Conservation (phyloP, 2,113 vertebrate genomes). For the Morone saxatilis region DNA sequence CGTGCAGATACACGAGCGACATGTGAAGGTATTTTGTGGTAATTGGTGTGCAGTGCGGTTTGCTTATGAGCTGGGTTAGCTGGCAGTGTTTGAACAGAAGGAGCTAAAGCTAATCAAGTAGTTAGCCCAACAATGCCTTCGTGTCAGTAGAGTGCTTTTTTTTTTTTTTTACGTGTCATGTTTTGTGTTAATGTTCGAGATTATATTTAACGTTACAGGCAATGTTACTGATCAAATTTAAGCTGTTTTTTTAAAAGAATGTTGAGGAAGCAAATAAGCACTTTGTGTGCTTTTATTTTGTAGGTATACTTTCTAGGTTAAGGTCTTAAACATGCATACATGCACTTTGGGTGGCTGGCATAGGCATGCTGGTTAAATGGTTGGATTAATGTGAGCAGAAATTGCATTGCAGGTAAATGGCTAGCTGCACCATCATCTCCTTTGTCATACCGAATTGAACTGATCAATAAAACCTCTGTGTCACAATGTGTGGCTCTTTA, state of each 20-base stretch:
- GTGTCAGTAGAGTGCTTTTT: constrained; percentile 2
- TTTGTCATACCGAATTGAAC: no score
- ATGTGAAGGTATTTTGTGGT: fast-evolving
- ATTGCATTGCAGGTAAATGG: no score
- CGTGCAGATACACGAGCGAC: not conserved
- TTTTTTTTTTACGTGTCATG: no score
- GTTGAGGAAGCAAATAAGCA: no score
- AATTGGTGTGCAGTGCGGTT: fast-evolving
- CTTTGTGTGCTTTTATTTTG: not conserved
- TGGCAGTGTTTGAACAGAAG: not conserved
- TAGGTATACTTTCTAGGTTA: no score
- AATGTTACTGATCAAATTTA: no score
- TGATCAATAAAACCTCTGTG: not conserved
- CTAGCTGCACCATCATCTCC: not conserved
- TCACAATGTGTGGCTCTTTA: not conserved
- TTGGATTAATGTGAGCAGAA: no score
- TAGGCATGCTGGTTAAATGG: no score
- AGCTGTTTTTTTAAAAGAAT: no score
- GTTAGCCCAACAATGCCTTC: not conserved
- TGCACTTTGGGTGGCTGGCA: no score
- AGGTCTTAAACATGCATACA: no score
- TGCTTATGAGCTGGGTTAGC: not conserved
- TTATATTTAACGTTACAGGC: no score
- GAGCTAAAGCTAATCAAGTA: constrained; percentile 45
- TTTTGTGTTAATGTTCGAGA: not conserved